Percentiles rank a stretch among this genome's conserved stretches.
Evolutionary conservation across 2,797 vertebrate species (phyloP).

Genomic region (Somateria mollissima): DNA sequence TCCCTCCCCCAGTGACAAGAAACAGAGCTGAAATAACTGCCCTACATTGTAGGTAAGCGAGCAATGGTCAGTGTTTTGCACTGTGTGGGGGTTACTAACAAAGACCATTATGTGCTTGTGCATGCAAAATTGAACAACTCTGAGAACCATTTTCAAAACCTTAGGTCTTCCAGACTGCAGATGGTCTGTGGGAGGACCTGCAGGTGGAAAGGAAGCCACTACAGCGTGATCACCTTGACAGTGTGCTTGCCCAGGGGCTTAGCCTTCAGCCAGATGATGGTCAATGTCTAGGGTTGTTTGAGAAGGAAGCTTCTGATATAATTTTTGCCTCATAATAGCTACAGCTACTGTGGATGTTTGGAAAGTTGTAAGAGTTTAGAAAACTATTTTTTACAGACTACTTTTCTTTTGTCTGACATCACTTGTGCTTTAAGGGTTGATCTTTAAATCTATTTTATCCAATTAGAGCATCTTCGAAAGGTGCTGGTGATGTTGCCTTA

Average conservation of each 20-base stretch:
- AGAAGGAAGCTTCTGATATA: not conserved
- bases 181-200: not conserved
- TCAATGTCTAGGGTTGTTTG: not conserved
- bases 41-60: not conserved
- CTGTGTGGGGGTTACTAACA: not conserved
- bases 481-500: not conserved
- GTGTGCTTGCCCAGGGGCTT: not conserved
- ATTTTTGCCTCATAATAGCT: not conserved
- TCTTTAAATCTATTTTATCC: not conserved
- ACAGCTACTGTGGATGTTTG: not conserved
- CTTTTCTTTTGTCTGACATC: not conserved
- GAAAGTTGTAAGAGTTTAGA: not conserved
- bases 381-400: not conserved
- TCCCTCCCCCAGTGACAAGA: not conserved
- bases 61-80: not conserved
- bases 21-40: not conserved
- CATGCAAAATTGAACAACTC: not conserved
- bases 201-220: not conserved
- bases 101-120: not conserved
- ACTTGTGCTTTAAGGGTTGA: not conserved
- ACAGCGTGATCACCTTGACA: not conserved
- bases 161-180: not conserved
- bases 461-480: not conserved
- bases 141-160: not conserved
- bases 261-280: not conserved